phyloP scores from a whole-genome alignment of 2,888 invertebrate species.

The Amiota communis region DNA sequence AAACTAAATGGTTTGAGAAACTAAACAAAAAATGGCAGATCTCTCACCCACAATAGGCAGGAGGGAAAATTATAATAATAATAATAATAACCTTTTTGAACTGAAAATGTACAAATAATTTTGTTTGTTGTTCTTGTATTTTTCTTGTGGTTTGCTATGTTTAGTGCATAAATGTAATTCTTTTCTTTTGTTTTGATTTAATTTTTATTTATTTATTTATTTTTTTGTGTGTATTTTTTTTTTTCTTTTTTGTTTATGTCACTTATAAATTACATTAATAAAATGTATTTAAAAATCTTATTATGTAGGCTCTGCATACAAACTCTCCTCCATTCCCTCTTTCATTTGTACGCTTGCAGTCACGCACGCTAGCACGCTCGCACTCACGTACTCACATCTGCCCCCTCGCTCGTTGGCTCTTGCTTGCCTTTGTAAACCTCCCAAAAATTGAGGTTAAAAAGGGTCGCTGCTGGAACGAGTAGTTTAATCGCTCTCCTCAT shows the following conservation, averaged over 20 bases:
- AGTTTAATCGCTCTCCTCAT: constrained; percentile 79
- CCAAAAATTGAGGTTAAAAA: constrained; percentile 27
- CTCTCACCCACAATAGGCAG: too few relatives aligned
- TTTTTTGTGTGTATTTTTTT: constrained; percentile 39
- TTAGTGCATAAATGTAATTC: constrained; percentile 62
- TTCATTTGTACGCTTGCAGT: background rate
- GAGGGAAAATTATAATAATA: too few relatives aligned
- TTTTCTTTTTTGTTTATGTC: constrained; percentile 52
- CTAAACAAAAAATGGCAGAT: background rate
- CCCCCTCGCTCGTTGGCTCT: background rate
- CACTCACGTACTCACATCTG: too few relatives aligned
- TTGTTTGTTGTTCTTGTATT: constrained; percentile 1
- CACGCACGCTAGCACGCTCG: background rate
- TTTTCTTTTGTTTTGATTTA: constrained; percentile 46
- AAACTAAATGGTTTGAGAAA: background rate
- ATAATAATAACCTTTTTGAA: too few relatives aligned
- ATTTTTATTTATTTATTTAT: constrained; percentile 33
- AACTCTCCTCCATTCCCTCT: background rate
- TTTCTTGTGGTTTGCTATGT: constrained; percentile 39
- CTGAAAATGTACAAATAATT: too few relatives aligned
- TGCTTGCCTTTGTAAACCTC: constrained; percentile 31
- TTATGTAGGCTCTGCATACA: constrained; percentile 45
- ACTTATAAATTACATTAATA: constrained; percentile 72
- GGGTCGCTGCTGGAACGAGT: background rate
- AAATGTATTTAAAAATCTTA: constrained; percentile 72